Base-by-base conservation (phyloP, 2,113 vertebrate genomes). In the Menura novaehollandiae region DNA sequence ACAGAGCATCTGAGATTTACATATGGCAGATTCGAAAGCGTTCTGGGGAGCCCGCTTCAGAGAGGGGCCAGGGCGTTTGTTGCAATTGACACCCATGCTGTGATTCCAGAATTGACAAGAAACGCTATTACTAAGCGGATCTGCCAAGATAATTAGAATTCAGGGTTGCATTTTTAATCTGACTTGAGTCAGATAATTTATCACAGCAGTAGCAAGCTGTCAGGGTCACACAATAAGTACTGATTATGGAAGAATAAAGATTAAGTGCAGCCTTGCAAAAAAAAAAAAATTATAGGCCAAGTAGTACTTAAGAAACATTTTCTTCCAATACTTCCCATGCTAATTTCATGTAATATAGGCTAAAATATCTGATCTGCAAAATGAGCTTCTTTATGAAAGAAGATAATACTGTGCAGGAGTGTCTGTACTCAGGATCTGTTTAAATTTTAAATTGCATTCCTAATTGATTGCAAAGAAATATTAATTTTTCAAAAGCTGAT, bases 161-260 rank as follows among this genome's bases (percentile, higher is more conserved):
- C 97, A 88, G 97, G 95, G 97, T 97, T 98, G 98, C 98, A 98
- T 98, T 98, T 98, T 98, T 98, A 98, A 98, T 98, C 97, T 96
- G 97, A 97, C 97, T 98, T 97, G 97, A 98, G 98, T 98, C 98
- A 97, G 98, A 98, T 98, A 97, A 98, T 98, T 98, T 98, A 98
- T 98, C 98, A 98, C 96, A 98, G 98, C 97, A 96, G 97, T 97
- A 98, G 97, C 98, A 97, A 98, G 98, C 97, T 98, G 98, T 98
- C 98, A 98, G 98, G 98, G 98, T 98, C 98, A 96, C 92, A 97
- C 97, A 98, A 98, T 98, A 98, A 98, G 98, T 98, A 98, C 98
- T 98, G 98, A 98, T 98, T 98, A 98, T 97, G 96, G 95, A 97
- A 97, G 98, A 98, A 98, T 98, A 98, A 98, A 98, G 98, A 98